Evolutionary conservation across 2,888 invertebrate genomes (phyloP), one percentile per base, ranked within the genome.

Genomic region (Lasioglossum leucozonium): DNA sequence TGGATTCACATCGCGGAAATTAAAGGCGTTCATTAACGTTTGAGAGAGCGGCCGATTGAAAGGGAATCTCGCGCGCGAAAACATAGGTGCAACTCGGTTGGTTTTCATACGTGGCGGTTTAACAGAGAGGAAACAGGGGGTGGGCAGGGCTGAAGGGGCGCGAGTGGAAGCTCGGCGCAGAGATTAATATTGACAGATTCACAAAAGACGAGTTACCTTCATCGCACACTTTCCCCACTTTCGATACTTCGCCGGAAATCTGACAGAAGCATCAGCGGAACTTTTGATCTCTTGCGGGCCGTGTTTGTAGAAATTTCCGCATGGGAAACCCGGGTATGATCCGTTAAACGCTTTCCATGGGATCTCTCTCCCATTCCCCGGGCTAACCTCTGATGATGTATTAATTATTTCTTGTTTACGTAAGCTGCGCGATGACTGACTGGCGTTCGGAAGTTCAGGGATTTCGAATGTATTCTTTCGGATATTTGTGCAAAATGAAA

Each of bases 131-230:
- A n/a, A 22, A 34, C n/a, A 11, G 37, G 58, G 67, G 1, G 77
- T n/a, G n/a, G n/a, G n/a, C n/a, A n/a, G n/a, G n/a, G n/a, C n/a
- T n/a, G n/a, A n/a, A 18, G 13, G 37, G 65, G 67, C 51, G 72
- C 5, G 26, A 30, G 30, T 16, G 30, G 30, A 30, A 62, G 62
- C 30, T 30, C 16, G 6, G 16, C 62, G 2, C 62, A 30, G 51
- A 82, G 72, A 84, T 88, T 83, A 87, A 84, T 84, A 85, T 88
- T 86, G 87, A 85, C 84, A 67, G 74, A 83, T 74, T 82, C 75
- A 72, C 72, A 75, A 79, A 84, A 82, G 84, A 76, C 44, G 26
- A 75, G 65, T 86, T 87, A 74, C 82, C 72, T 58, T 76, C 34
- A 55, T 51, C 67, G 34, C 51, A 34, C 74, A 72, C 72, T 71